A percentile compares a stretch with the other conserved stretches of the same genome.
phyloP scores from a whole-genome alignment of 2,113 vertebrate genomes.

The Callaeas wilsoni region DNA sequence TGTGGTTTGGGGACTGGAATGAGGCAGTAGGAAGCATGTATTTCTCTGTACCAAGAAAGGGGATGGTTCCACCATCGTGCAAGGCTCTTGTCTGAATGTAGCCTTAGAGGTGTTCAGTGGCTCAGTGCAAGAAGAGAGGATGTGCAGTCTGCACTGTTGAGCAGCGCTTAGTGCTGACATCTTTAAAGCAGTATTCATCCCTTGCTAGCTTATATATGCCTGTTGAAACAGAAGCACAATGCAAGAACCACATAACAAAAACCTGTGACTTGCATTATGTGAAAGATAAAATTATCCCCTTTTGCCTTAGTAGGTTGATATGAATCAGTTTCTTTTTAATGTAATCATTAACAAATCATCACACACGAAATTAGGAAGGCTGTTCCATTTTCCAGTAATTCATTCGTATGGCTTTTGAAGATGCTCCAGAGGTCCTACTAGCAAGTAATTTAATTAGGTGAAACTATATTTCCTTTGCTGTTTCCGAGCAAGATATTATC shows the following conservation, averaged over 20 bases:
- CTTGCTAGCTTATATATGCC: not conserved
- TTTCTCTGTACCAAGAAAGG: not conserved
- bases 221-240: not conserved
- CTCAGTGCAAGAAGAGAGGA: not conserved
- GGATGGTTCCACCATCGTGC: not conserved
- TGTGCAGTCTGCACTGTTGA: not conserved
- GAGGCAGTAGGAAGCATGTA: not conserved
- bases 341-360: not conserved
- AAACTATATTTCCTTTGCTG: constrained; percentile 40
- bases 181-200: not conserved
- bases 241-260: not conserved
- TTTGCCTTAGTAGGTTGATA: not conserved
- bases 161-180: not conserved
- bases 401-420: constrained; percentile 14
- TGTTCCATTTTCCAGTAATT: constrained; percentile 16
- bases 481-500: not conserved
- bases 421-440: not conserved
- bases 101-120: not conserved
- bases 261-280: not conserved
- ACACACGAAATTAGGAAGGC: not conserved
- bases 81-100: not conserved
- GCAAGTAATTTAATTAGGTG: constrained; percentile 19
- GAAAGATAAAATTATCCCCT: not conserved
- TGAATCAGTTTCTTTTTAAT: not conserved
- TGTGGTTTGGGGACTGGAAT: not conserved